phyloP scores from a whole-genome alignment of 2,113 vertebrate genomes.

The Periophthalmus modestus region DNA sequence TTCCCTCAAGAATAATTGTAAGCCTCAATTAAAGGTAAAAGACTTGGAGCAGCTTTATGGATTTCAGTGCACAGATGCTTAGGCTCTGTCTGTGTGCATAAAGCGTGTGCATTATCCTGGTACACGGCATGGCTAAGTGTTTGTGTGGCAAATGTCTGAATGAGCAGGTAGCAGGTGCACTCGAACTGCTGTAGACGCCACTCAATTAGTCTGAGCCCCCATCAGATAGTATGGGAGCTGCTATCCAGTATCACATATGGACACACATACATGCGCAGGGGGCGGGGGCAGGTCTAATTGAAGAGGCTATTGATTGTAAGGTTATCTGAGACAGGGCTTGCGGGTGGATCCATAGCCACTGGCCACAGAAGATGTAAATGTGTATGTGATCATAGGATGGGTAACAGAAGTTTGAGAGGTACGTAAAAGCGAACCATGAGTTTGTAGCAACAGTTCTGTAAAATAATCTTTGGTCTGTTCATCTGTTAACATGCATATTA shows the following conservation, averaged over 20 bases:
- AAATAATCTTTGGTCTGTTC: not conserved
- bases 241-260: constrained; percentile 42
- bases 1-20: constrained; percentile 3
- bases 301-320: constrained; percentile 67
- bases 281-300: constrained; percentile 54
- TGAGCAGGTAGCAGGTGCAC: constrained; percentile 1
- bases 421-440: not conserved
- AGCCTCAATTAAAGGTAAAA: constrained; percentile 9
- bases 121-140: not conserved
- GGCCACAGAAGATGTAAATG: constrained; percentile 33
- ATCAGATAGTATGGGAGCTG: constrained; percentile 41
- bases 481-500: too few species aligned
- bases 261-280: constrained; percentile 24
- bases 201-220: constrained; percentile 31
- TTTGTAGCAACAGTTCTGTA: not conserved
- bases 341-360: constrained; percentile 53
- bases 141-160: constrained; percentile 7
- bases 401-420: constrained; percentile 3
- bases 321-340: constrained; percentile 66
- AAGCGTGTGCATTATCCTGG: not conserved
- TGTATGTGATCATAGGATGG: not conserved
- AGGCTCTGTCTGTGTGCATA: constrained; percentile 1
- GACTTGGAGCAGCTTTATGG: constrained; percentile 13
- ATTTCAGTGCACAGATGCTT: constrained; percentile 14
- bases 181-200: not conserved